Conservation (phyloP, 2,888 invertebrate genomes). For the Perithous albicinctus region DNA sequence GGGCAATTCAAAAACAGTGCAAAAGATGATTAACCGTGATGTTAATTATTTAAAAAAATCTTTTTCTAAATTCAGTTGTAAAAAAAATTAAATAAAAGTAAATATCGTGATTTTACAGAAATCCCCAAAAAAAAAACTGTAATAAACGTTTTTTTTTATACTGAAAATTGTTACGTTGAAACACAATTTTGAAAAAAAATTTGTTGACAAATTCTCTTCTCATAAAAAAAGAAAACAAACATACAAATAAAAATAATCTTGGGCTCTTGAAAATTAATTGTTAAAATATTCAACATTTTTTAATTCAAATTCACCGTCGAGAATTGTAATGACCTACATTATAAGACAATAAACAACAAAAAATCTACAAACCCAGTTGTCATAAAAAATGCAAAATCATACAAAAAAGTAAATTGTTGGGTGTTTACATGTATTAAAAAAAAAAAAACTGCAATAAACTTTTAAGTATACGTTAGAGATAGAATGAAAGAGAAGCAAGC, state of each 20-base stretch:
- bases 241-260: too few relatives aligned
- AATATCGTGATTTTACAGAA: neutral
- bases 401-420: neutral
- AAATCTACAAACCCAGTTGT: neutral
- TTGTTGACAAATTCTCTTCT: too few relatives aligned
- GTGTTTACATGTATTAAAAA: neutral
- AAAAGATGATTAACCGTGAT: neutral
- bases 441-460: conserved; percentile 29
- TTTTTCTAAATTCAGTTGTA: too few relatives aligned
- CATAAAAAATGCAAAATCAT: conserved; percentile 3
- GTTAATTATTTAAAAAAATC: too few relatives aligned
- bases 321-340: neutral
- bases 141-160: neutral
- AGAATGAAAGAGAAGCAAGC: conserved; percentile 19
- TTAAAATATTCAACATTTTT: too few relatives aligned
- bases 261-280: too few relatives aligned
- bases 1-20: neutral
- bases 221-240: too few relatives aligned
- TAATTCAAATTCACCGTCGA: neutral
- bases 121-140: neutral
- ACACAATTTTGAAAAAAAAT: too few relatives aligned
- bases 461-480: neutral
- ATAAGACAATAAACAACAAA: neutral
- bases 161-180: too few relatives aligned
- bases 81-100: neutral